These are phyloP conservation scores for Hydropsyche tenuis DNA, from an alignment of 1,140 invertebrate species.

Conservation along the genomic window DNA sequence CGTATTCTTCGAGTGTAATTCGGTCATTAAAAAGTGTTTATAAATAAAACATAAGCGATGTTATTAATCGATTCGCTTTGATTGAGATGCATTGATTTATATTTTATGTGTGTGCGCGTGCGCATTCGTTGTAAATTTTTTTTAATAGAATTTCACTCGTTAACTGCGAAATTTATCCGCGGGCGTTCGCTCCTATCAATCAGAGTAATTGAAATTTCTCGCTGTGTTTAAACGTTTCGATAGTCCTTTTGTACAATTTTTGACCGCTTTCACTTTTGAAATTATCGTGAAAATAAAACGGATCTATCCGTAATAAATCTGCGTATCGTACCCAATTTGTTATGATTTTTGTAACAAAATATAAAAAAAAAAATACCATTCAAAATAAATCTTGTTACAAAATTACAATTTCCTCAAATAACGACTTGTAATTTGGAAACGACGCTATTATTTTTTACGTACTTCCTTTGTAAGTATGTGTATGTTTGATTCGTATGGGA, in stretches of 20 bases:
- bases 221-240: not conserved
- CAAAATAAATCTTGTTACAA: no score
- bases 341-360: no score
- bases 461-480: no score
- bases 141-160: slow-evolving; percentile 11
- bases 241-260: slow-evolving; percentile 20
- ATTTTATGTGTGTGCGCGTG: not conserved
- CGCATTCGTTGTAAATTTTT: not conserved
- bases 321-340: no score
- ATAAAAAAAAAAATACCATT: no score
- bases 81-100: slow-evolving; percentile 20
- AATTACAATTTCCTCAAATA: no score
- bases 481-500: not conserved
- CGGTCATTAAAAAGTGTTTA: slow-evolving; percentile 1
- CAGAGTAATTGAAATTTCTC: slow-evolving; percentile 26
- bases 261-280: slow-evolving; percentile 13
- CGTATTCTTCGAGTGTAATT: not conserved
- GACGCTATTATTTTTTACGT: no score
- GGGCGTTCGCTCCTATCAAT: slow-evolving; percentile 16
- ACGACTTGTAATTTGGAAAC: no score
- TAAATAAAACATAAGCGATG: slow-evolving; percentile 9
- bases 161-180: slow-evolving; percentile 25
- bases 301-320: no score
- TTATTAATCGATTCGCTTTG: slow-evolving; percentile 6
- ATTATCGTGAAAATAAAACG: not conserved